These are phyloP conservation scores for Trachelus tabidus DNA, from an alignment of 2,888 invertebrate species.

Conservation along the genomic window DNA sequence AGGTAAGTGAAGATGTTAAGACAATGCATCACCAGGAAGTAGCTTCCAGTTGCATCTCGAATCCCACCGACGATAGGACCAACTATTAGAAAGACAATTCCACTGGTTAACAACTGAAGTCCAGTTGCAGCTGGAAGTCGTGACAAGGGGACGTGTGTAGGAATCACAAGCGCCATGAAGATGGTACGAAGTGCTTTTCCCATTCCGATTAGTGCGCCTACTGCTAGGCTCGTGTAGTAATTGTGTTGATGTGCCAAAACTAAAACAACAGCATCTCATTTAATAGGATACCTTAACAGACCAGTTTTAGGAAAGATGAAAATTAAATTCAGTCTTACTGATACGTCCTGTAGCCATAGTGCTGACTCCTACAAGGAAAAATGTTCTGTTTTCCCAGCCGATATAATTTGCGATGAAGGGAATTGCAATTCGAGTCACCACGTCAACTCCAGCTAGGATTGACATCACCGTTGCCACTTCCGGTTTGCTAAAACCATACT, in stretches of 20 bases:
- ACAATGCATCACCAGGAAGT: conserved; percentile 73
- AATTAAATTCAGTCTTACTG: conserved; percentile 63
- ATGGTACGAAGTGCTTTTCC: conserved; percentile 80
- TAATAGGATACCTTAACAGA: not conserved
- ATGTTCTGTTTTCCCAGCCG: conserved; percentile 77
- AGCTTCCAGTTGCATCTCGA: conserved; percentile 71
- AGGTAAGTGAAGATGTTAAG: conserved; percentile 75
- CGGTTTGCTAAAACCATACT: conserved; percentile 72
- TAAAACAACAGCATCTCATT: conserved; percentile 48
- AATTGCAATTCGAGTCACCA: conserved; percentile 74
- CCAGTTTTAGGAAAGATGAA: not conserved
- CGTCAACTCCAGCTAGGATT: conserved; percentile 74
- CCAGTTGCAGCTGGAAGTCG: conserved; percentile 79
- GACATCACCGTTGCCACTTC: conserved; percentile 79
- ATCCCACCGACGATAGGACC: conserved; percentile 78
- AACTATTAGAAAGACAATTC: conserved; percentile 71
- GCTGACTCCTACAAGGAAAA: conserved; percentile 77
- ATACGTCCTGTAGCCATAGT: conserved; percentile 76
- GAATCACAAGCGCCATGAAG: conserved; percentile 80
- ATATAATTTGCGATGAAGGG: conserved; percentile 78
- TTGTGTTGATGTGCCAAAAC: conserved; percentile 74
- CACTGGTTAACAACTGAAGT: conserved; percentile 75
- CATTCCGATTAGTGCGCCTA: conserved; percentile 76
- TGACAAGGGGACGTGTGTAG: conserved; percentile 77
- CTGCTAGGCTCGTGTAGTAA: conserved; percentile 69